These are phyloP conservation scores for Dyspetes luteomarginatus DNA, from an alignment of 2,888 invertebrate genomes.

Conservation along the genomic window DNA sequence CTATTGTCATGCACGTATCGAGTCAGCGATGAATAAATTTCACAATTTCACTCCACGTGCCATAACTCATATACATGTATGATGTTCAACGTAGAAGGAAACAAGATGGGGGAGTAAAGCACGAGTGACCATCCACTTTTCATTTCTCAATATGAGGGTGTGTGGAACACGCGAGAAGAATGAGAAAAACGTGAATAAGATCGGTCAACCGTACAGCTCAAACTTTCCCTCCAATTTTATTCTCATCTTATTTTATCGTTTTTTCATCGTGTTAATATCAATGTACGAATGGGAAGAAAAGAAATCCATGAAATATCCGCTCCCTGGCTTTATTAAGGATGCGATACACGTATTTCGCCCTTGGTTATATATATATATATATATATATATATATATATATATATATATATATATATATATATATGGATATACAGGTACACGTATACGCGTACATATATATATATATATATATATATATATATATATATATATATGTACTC, in stretches of 20 bases:
- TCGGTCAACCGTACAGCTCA: constrained; percentile 4
- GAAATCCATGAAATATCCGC: constrained; percentile 5
- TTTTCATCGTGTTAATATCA: constrained; percentile 14
- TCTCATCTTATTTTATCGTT: too few species aligned
- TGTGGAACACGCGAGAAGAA: constrained; percentile 10
- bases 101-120: constrained; percentile 6
- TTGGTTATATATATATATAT: constrained; percentile 60
- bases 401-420: too few species aligned
- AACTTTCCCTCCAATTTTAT: neutral
- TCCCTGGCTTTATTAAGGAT: constrained; percentile 57
- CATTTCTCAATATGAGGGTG: neutral
- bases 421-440: too few species aligned
- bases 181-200: constrained; percentile 20
- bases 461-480: too few species aligned
- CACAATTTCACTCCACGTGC: constrained; percentile 31
- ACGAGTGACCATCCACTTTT: constrained; percentile 44
- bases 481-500: too few species aligned
- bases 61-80: neutral
- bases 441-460: too few species aligned
- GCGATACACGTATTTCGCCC: constrained; percentile 67
- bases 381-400: too few species aligned
- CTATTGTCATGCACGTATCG: constrained; percentile 9
- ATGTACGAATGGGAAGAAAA: neutral
- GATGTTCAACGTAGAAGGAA: constrained; percentile 1
- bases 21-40: constrained; percentile 47